Evolutionary conservation across 2,113 vertebrate genomes (phyloP), one percentile per base, ranked within the genome.

Genomic region (Varanus komodoensis): DNA sequence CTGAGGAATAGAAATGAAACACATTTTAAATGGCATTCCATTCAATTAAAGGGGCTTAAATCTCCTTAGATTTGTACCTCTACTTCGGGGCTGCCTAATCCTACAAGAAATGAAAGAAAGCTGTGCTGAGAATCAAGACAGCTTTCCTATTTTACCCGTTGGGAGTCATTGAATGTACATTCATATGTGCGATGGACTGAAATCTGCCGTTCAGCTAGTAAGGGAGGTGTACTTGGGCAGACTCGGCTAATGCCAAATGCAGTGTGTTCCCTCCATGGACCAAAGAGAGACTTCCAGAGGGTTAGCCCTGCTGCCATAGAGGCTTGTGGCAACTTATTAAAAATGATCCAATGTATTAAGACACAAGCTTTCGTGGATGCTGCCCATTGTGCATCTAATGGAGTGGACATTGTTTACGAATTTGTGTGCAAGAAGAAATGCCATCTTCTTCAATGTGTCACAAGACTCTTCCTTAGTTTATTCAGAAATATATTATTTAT

Each of bases 11-110:
- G 9, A 52, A 80, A 29, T 12, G 19, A 87, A n/a, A 9, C 29
- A 69, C 64, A 80, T 80, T 68, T 68, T 12, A 50, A 68, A n/a
- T 52, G 61, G 44, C 44, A 2, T 87, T 69, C 15, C 34, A 44
- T 44, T 69, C 86, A 79, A 68, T 87, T 87, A 87, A 80, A 87
- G n/a, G 61, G 68, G 61, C 29, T 80, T 11, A 29, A 34, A 50
- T 50, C 5, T 52, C 23, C 77, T 87, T 19, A 34, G 38, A 68
- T 34, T 25, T 50, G 34, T 87, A 32, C 61, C 9, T 80, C 27
- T n/a, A 52, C 61, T 52, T 80, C 52, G 64, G 38, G 57, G 34
- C 29, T 21, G n/a, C 54, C 44, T 67, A 80, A 80, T 32, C 19
- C 86, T 34, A 69, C 44, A 80, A 17, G 44, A 80, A 68, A 87